Percentiles rank a stretch among this genome's conserved stretches.
Conservation (phyloP, 2,888 invertebrate genomes). For the Heliconius sara region DNA sequence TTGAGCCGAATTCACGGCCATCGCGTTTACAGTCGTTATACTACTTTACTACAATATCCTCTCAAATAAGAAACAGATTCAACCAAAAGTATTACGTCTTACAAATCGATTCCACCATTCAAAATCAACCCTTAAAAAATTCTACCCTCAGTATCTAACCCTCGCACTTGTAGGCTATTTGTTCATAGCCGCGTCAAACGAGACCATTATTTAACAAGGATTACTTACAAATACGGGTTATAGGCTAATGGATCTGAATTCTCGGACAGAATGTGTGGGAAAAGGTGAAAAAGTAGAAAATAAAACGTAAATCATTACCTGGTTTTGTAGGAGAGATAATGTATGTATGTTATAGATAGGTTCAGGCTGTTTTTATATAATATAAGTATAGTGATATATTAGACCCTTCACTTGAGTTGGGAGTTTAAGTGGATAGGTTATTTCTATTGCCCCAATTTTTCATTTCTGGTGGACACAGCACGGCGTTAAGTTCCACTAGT, state of each 20-base stretch:
- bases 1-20: too few species aligned
- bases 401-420: too few species aligned
- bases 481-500: too few species aligned
- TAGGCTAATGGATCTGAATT: constrained; percentile 31
- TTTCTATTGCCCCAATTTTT: too few species aligned
- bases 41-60: neutral
- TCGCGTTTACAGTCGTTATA: neutral
- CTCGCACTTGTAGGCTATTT: constrained; percentile 30
- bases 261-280: constrained; percentile 11
- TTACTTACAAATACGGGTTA: constrained; percentile 42
- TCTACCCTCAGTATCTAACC: constrained; percentile 30
- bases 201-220: constrained; percentile 45
- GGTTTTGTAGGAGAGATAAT: neutral
- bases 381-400: too few species aligned
- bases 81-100: constrained; percentile 7
- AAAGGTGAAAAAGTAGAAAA: constrained; percentile 29
- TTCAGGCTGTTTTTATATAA: neutral
- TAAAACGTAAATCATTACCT: constrained; percentile 31
- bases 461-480: too few species aligned
- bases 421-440: too few species aligned
- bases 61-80: neutral
- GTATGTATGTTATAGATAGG: neutral
- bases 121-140: constrained; percentile 22
- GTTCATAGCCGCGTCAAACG: constrained; percentile 40
- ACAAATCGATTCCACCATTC: neutral